A percentile compares a stretch with the other conserved stretches of the same genome.
These are phyloP conservation scores for Charadrius vociferus DNA, from an alignment of 2,113 vertebrate species.

Conservation along the genomic window DNA sequence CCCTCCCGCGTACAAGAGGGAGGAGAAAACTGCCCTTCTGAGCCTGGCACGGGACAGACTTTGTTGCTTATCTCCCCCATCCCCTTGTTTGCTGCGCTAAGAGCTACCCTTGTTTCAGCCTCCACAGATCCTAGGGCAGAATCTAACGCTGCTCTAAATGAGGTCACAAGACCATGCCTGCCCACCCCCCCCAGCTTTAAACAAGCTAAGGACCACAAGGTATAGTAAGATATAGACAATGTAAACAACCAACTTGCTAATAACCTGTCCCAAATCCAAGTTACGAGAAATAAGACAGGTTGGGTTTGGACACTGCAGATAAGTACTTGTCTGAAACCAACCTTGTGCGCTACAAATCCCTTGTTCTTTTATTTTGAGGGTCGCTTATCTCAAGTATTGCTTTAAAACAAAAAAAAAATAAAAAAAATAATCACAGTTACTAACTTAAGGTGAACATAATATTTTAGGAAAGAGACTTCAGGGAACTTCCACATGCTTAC, in stretches of 20 bases:
- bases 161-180: not conserved
- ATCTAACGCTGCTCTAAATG: fast-evolving
- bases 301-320: not conserved
- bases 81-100: not conserved
- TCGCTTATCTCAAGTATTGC: not conserved
- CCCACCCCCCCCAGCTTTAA: no score
- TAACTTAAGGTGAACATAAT: not conserved
- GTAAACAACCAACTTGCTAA: not conserved
- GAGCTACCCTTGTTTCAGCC: not conserved
- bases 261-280: not conserved
- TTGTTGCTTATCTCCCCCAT: not conserved
- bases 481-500: not conserved
- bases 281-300: fast-evolving
- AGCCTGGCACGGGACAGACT: not conserved
- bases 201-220: not conserved
- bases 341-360: not conserved
- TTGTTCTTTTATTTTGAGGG: not conserved
- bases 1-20: not conserved
- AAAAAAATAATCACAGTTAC: not conserved
- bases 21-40: not conserved
- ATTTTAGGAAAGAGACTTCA: not conserved
- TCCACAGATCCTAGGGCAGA: fast-evolving
- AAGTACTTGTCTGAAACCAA: not conserved
- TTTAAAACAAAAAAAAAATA: not conserved
- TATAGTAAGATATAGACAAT: fast-evolving